Conservation (phyloP, 2,797 vertebrate genomes). For the Phoxinus dragarum region DNA sequence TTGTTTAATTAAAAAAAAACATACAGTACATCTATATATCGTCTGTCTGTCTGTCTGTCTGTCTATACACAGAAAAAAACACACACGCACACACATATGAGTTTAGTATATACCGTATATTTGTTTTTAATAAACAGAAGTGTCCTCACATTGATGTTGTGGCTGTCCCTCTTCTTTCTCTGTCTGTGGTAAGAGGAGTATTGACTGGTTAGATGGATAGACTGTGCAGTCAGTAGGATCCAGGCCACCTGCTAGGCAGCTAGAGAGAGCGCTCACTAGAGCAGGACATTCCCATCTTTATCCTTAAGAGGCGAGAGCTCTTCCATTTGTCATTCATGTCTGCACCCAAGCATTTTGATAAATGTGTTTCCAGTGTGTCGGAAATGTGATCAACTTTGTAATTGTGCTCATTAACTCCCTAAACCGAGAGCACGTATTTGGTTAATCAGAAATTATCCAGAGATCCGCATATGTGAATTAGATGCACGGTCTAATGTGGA, state of each 20-base stretch:
- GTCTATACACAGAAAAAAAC: too few relatives aligned
- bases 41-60: too few relatives aligned
- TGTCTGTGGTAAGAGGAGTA: slow-evolving; percentile 25
- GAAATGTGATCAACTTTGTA: slow-evolving; percentile 60
- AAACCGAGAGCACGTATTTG: slow-evolving; percentile 40
- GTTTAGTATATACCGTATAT: too few relatives aligned
- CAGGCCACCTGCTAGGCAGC: slow-evolving; percentile 47
- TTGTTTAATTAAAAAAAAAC: slow-evolving; percentile 7
- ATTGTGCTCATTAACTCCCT: slow-evolving; percentile 56
- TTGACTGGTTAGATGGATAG: slow-evolving; percentile 49
- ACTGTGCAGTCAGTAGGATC: slow-evolving; percentile 39
- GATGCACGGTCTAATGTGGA: background rate
- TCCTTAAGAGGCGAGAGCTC: slow-evolving; percentile 27
- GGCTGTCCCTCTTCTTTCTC: background rate
- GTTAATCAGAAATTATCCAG: background rate
- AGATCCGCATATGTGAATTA: slow-evolving; percentile 33
- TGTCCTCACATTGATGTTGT: slow-evolving; percentile 19
- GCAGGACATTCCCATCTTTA: slow-evolving; percentile 40
- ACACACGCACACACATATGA: too few relatives aligned
- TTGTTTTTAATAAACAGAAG: background rate
- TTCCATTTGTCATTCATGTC: slow-evolving; percentile 37
- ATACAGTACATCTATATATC: too few relatives aligned
- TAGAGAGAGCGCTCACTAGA: slow-evolving; percentile 29
- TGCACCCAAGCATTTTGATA: slow-evolving; percentile 50
- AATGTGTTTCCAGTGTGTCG: slow-evolving; percentile 50